phyloP scores from a whole-genome alignment of 2,797 vertebrate genomes.

The Spatula versicolor region DNA sequence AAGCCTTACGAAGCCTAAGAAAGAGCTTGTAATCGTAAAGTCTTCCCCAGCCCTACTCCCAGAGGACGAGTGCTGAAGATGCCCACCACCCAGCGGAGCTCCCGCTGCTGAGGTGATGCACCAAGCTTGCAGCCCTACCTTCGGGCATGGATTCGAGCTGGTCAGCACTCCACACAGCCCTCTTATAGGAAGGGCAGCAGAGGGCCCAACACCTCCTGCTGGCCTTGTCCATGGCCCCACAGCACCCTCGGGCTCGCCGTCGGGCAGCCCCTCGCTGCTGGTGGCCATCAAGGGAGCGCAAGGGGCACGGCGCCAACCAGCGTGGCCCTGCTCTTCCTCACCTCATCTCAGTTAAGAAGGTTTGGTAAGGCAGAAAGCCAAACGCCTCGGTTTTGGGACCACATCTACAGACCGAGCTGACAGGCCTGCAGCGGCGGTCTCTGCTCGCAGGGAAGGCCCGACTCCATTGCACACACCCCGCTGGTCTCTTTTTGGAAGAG shows the following conservation, averaged over 20 bases:
- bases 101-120: neutral
- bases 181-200: neutral
- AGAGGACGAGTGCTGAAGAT: rapidly evolving
- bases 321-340: neutral
- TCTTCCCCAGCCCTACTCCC: neutral
- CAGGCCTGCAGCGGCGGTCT: neutral
- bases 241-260: too few relatives aligned
- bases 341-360: neutral
- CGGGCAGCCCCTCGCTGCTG: too few relatives aligned
- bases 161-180: conserved; percentile 24
- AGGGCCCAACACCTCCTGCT: neutral
- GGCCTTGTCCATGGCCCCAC: neutral
- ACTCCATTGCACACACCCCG: neutral
- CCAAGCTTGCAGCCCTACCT: neutral
- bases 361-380: neutral
- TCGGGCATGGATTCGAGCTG: neutral
- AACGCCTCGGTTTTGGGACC: neutral
- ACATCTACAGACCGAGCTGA: rapidly evolving
- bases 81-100: neutral
- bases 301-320: too few relatives aligned
- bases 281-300: too few relatives aligned
- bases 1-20: neutral
- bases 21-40: neutral
- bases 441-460: neutral
- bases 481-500: too few relatives aligned